Percentiles rank a stretch among this genome's conserved stretches.
phyloP scores from a whole-genome alignment of 2,888 invertebrate species.

The Strigamia maritima region DNA sequence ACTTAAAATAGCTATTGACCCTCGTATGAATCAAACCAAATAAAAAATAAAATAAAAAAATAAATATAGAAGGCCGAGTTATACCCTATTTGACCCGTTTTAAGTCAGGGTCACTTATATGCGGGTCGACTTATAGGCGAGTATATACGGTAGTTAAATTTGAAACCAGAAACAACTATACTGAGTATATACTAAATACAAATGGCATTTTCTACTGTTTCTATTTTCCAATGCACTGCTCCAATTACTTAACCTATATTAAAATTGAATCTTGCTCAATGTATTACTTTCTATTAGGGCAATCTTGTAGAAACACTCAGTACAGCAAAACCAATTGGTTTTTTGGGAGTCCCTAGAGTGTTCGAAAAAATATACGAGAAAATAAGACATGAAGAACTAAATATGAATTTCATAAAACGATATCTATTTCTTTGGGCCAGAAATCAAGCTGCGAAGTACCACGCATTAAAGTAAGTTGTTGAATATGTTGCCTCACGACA shows the following conservation, averaged over 20 bases:
- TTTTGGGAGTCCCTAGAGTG: background rate
- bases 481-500: background rate
- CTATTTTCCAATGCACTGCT: too few species aligned
- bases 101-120: too few species aligned
- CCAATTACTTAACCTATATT: too few species aligned
- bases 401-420: background rate
- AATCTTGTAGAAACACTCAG: background rate
- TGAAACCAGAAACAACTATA: background rate
- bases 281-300: background rate
- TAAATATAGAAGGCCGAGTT: too few species aligned
- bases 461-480: background rate
- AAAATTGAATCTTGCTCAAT: too few species aligned
- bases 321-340: background rate
- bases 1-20: too few species aligned
- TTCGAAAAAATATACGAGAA: slow-evolving; percentile 30
- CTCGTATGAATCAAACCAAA: too few species aligned
- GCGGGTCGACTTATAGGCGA: too few species aligned
- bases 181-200: too few species aligned
- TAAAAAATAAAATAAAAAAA: too few species aligned
- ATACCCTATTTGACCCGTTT: too few species aligned
- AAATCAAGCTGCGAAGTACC: background rate
- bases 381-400: background rate
- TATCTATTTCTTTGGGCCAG: background rate
- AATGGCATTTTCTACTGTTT: background rate
- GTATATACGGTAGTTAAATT: too few species aligned